Conservation (phyloP, 2,113 vertebrate species). For the Heterotilapia buettikoferi region DNA sequence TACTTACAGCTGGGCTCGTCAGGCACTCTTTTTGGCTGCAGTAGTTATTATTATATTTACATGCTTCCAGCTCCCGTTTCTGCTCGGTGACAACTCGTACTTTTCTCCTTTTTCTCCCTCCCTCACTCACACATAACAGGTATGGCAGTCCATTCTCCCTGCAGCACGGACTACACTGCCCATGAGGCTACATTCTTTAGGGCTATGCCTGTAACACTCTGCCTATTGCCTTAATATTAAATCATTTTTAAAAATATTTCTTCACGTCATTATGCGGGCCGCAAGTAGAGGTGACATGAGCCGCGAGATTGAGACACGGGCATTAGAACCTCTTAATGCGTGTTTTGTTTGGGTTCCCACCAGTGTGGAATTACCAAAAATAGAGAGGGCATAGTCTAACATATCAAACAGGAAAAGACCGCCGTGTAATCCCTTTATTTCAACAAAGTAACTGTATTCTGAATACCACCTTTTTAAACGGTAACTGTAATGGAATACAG, state of each 20-base stretch:
- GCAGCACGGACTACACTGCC: background rate
- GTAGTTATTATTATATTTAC: background rate
- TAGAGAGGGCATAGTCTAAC: background rate
- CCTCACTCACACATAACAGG: background rate
- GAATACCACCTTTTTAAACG: background rate
- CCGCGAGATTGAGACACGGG: background rate
- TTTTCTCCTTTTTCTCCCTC: background rate
- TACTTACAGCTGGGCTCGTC: background rate
- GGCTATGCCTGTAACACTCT: accelerated
- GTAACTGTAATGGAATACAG: background rate
- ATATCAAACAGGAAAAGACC: background rate
- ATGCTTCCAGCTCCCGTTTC: accelerated
- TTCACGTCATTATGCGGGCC: background rate
- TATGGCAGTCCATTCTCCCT: background rate
- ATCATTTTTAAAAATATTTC: background rate
- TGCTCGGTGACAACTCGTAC: accelerated
- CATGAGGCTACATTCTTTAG: background rate
- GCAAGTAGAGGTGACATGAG: background rate
- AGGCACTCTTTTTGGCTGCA: accelerated
- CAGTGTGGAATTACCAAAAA: background rate
- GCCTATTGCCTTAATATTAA: background rate
- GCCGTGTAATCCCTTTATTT: background rate
- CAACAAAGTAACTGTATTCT: background rate
- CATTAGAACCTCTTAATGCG: background rate
- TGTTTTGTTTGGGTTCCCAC: background rate